phyloP scores from a whole-genome alignment of 2,888 invertebrate species.

The Heliconius erato region DNA sequence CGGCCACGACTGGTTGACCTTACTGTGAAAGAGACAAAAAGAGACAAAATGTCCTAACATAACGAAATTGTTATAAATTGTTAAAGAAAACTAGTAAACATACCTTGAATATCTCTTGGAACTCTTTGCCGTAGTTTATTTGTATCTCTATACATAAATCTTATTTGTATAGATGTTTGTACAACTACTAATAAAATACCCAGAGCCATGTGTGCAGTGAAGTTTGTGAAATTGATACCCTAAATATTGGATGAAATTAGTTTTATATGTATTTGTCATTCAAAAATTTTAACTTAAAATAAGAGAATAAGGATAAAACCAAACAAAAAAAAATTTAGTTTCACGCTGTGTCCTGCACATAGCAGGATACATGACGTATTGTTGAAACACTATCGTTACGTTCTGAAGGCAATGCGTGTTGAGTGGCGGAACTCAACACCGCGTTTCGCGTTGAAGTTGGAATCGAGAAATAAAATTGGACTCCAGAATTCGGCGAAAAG shows the following conservation, averaged over 20 bases:
- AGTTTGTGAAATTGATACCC: conserved; percentile 93
- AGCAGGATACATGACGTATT: background rate
- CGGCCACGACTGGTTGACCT: no score
- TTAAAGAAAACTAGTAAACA: conserved; percentile 27
- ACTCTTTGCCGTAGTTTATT: conserved; percentile 89
- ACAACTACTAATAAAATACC: conserved; percentile 90
- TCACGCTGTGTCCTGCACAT: background rate
- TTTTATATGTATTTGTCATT: background rate
- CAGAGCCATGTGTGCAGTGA: conserved; percentile 92
- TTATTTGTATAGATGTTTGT: conserved; percentile 89
- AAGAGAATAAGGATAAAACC: no score
- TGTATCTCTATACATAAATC: conserved; percentile 89
- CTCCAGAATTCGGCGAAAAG: no score
- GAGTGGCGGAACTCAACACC: no score
- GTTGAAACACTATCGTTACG: no score
- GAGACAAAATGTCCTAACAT: no score
- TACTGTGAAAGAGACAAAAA: no score
- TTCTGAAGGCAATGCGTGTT: no score
- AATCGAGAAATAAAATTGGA: no score
- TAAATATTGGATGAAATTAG: conserved; percentile 62
- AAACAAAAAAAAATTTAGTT: background rate
- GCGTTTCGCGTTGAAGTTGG: no score
- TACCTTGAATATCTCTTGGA: conserved; percentile 88
- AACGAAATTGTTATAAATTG: background rate
- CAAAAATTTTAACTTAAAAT: background rate